phyloP scores from a whole-genome alignment of 2,888 invertebrate species.

The Lasioglossum vierecki region DNA sequence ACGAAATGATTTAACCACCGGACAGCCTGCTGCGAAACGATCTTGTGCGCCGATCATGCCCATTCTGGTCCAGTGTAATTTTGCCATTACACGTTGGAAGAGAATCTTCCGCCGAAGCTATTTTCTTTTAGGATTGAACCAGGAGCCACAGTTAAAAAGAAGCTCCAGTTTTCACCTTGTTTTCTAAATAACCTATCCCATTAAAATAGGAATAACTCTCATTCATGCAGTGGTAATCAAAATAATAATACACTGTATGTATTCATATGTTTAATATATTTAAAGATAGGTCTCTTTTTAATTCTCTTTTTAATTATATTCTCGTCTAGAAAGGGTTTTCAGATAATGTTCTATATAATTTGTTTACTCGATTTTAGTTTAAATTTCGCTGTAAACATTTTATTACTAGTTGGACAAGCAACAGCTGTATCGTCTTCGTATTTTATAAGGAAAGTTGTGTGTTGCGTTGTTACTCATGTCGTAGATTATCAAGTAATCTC shows the following conservation, averaged over 20 bases:
- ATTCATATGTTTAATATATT: neutral
- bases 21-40: neutral
- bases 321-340: too few species aligned
- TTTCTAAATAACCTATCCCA: neutral
- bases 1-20: neutral
- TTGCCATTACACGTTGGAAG: neutral
- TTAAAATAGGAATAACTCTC: neutral
- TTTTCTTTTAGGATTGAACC: neutral
- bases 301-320: too few species aligned
- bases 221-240: neutral
- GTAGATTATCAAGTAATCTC: slow-evolving; percentile 16
- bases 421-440: neutral
- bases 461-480: slow-evolving; percentile 22
- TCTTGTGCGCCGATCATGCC: neutral
- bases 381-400: too few species aligned
- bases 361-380: too few species aligned
- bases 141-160: neutral
- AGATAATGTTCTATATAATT: too few species aligned
- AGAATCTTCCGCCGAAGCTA: neutral
- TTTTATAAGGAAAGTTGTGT: slow-evolving; percentile 1
- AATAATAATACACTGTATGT: neutral
- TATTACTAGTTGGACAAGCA: neutral
- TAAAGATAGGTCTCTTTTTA: neutral
- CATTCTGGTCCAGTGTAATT: neutral
- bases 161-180: neutral